Conservation (phyloP, 2,888 invertebrate genomes). For the Orthonevra nobilis region DNA sequence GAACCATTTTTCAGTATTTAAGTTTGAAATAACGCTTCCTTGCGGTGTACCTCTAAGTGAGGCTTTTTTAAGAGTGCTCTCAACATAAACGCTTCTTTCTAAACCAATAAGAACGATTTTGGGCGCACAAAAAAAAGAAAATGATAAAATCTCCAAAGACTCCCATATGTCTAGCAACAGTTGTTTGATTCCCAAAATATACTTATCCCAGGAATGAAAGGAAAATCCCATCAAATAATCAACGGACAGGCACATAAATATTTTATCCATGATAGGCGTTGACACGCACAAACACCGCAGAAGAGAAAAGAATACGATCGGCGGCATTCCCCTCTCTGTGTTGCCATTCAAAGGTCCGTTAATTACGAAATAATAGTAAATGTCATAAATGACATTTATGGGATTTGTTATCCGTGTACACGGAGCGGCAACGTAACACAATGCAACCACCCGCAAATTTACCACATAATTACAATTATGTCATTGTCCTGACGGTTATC, state of each 20-base stretch:
- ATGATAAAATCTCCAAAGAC: too few relatives aligned
- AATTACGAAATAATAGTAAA: conserved; percentile 57
- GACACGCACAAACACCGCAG: conserved; percentile 45
- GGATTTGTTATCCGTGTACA: too few relatives aligned
- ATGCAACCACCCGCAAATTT: conserved; percentile 56
- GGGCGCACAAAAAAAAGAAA: too few relatives aligned
- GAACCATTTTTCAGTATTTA: too few relatives aligned
- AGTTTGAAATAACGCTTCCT: too few relatives aligned
- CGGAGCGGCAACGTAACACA: too few relatives aligned
- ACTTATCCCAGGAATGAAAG: too few relatives aligned
- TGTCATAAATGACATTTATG: conserved; percentile 53
- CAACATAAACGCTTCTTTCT: too few relatives aligned
- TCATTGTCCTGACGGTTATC: conserved; percentile 39
- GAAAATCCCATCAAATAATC: too few relatives aligned
- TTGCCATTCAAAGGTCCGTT: not conserved
- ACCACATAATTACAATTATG: conserved; percentile 59
- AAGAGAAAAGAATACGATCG: conserved; percentile 4
- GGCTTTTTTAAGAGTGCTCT: too few relatives aligned
- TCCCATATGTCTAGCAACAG: conserved; percentile 5
- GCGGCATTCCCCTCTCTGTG: not conserved
- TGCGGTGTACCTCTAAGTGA: too few relatives aligned
- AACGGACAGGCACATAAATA: conserved; percentile 45
- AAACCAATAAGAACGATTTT: too few relatives aligned
- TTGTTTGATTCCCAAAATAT: not conserved
- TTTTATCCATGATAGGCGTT: conserved; percentile 35